Base-by-base conservation (phyloP, 2,113 vertebrate genomes). In the Willisornis vidua region DNA sequence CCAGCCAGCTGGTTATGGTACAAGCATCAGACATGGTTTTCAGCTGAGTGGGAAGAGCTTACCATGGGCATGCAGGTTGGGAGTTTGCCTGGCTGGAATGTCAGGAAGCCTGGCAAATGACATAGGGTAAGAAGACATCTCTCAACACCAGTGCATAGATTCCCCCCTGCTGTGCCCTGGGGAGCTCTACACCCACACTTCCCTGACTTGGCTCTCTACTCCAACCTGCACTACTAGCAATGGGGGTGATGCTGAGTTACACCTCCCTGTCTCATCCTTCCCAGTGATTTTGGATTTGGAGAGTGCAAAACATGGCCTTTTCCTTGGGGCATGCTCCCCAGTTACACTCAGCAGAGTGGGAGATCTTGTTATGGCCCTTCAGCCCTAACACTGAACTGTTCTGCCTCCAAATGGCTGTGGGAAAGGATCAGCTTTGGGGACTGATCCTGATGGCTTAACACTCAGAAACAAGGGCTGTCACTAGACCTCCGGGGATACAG, bases 401-500 rank as follows among this genome's bases (percentile, higher is more conserved):
- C 91, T 61, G 55, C 90, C 61, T 85, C 72, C 51, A 71, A 51
- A 94, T 74, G 49, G 70, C 86, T 66, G 70, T 88, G 79, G 74
- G 91, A 57, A 76, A 92, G 93, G 95, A 76, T 35, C 71, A 90
- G 76, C 83, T 84, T 9, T 16, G 77, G 76, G 79, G 49, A 29
- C 92, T 58, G 57, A 57, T 54, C 89, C 88, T 33, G 35, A 79
- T 96, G 92, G 91, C 88, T 93, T 89, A 77, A 61, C 15, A 15
- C 68, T 87, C 89, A 87, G 67, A 74, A 90, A 82, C 6, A 71
- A 35, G 93, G 87, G 35, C 63, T 93, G 59, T 63, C 85, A 43
- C 52, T 55, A 54, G 19, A 71, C 29, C 43, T 95, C 80, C 61
- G 66, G 95, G 61, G n/a, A 77, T 25, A 61, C 59, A 45, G 79